Conservation (phyloP, 2,113 vertebrate species). For the Equus przewalskii region DNA sequence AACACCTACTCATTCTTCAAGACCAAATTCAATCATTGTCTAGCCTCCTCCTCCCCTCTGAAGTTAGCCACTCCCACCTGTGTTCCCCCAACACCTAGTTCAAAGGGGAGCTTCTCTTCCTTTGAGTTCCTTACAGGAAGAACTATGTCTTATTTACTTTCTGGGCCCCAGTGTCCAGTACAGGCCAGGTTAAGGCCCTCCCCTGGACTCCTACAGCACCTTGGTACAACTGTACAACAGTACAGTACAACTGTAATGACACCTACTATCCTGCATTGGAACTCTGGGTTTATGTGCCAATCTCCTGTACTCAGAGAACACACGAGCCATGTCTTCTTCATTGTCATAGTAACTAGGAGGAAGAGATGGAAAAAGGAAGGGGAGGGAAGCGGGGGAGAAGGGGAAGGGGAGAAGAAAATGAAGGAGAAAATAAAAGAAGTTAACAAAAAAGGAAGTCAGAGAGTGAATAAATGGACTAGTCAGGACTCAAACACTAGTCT, state of each 20-base stretch:
- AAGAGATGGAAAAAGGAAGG: fast-evolving
- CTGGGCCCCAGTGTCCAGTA: background rate
- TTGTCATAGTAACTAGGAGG: background rate
- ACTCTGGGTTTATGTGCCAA: background rate
- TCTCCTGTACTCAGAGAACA: background rate
- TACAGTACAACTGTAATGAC: background rate
- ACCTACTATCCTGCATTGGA: background rate
- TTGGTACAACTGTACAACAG: too few relatives aligned
- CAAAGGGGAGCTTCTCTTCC: background rate
- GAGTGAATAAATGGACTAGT: background rate
- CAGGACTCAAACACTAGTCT: background rate
- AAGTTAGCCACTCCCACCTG: background rate
- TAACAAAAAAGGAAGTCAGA: background rate
- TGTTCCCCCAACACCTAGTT: background rate
- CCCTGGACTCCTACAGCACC: background rate
- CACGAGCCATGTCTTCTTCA: background rate
- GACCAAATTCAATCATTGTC: background rate
- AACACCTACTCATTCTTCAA: background rate
- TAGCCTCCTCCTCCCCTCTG: background rate
- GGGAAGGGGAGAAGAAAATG: background rate
- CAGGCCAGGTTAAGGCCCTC: background rate
- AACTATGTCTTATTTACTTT: background rate
- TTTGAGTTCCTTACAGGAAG: background rate
- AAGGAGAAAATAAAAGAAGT: background rate
- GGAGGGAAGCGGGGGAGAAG: too few relatives aligned